phyloP scores from a whole-genome alignment of 2,888 invertebrate genomes.

The Orthosia gothica region DNA sequence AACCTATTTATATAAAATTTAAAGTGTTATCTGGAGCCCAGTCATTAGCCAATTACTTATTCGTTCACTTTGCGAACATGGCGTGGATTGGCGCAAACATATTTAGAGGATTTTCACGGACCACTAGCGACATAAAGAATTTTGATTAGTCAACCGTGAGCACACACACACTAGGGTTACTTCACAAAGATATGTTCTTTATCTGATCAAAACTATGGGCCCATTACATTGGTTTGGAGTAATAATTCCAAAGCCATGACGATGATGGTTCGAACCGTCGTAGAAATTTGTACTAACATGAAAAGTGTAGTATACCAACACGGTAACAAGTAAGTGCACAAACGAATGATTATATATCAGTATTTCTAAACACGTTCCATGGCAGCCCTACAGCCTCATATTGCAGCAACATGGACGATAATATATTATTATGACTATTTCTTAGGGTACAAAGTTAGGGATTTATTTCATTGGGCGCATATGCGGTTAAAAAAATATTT shows the following conservation, averaged over 20 bases:
- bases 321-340: too few species aligned
- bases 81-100: too few species aligned
- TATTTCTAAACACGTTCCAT: too few species aligned
- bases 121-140: too few species aligned
- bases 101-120: too few species aligned
- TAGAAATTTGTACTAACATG: background rate
- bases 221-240: too few species aligned
- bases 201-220: background rate
- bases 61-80: too few species aligned
- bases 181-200: too few species aligned
- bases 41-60: too few species aligned
- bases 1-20: too few species aligned
- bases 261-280: background rate
- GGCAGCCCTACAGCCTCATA: background rate
- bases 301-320: background rate
- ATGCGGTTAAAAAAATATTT: background rate
- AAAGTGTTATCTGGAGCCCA: too few species aligned
- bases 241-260: background rate
- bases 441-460: conserved; percentile 19
- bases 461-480: background rate
- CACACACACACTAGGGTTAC: too few species aligned
- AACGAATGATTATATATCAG: background rate
- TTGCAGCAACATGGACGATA: background rate
- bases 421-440: conserved; percentile 5
- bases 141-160: conserved; percentile 39